Base-by-base conservation (phyloP, 2,888 invertebrate genomes). In the Metopia argyrocephala region DNA sequence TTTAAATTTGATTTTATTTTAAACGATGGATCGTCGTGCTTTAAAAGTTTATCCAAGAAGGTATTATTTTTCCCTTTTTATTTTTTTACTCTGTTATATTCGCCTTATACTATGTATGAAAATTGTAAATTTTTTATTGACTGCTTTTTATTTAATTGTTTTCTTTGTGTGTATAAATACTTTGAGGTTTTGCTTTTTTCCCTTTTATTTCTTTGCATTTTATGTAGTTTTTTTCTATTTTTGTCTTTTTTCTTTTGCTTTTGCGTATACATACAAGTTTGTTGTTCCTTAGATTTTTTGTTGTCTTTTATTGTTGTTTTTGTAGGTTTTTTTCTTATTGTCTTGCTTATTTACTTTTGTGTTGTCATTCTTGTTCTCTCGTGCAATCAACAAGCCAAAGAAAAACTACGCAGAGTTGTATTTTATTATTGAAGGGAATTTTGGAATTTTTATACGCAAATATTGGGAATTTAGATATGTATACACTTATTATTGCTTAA, bases 21-120 rank as follows among this genome's bases (percentile, higher is more conserved):
- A 83, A 93, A 93, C 92, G 93, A 94, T 94, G 94, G 94, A 94
- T 93, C 94, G 94, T 92, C 93, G 94, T 92, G 93, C 93, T 93
- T 94, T 93, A 93, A 94, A 94, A 93, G 94, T 94, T 93, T 94
- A 93, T 93, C 94, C 94, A 91, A 94, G 94, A 94, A 94, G 94
- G 94, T 94, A 94, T 93, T 94, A 56, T 93, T 76, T 38, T 76
- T 79, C 52, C 38, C 9, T 27, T 62, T 68, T 20, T 61, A 57
- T 7, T 70, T 79, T 65, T 20, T 64, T 65, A 23, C 12, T 23
- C 31, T 52, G 27, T 65, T 25, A 9, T 31, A 38, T 38, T 38
- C 15, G 12, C 12, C 15, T 65, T 65, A 5, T 76, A 78, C 68
- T 82, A 45, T 73, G 64, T 71, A 45, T 15, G 15, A 38, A 12